Conservation (phyloP, 1,140 invertebrate genomes). For the Saccostrea cuccullata region DNA sequence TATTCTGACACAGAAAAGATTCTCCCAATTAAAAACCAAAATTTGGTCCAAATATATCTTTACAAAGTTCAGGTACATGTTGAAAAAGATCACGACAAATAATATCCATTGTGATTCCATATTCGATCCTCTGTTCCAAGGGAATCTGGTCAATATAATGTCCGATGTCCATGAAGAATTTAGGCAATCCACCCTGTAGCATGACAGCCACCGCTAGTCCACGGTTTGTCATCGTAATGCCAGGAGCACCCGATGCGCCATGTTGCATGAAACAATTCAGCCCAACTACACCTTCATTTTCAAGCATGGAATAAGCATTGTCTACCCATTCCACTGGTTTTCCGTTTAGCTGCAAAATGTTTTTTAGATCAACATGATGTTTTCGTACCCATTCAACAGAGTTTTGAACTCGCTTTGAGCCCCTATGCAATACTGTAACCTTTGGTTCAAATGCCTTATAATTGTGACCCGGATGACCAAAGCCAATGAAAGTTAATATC, state of each 20-base stretch:
- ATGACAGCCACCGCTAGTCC: neutral
- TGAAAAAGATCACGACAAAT: neutral
- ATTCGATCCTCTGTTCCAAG: neutral
- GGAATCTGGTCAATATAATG: slow-evolving; percentile 2
- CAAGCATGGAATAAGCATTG: neutral
- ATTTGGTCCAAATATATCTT: slow-evolving; percentile 10
- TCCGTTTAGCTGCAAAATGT: neutral
- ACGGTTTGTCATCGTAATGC: neutral
- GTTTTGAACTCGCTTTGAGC: neutral
- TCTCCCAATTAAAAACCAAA: neutral
- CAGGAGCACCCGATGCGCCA: neutral
- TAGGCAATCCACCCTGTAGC: neutral
- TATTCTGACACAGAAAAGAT: too few relatives aligned
- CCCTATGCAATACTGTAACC: neutral
- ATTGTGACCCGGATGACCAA: neutral
- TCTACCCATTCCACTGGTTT: slow-evolving; percentile 24
- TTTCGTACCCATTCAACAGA: neutral
- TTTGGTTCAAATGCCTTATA: slow-evolving; percentile 12
- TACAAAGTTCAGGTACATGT: neutral
- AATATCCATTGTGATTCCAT: neutral
- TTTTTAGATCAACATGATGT: neutral
- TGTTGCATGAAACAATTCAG: slow-evolving; percentile 21
- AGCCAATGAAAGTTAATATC: neutral
- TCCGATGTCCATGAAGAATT: slow-evolving; percentile 13
- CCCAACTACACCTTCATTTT: neutral